Evolutionary conservation across 64 coral and sea anemone species (phyloP).

Genomic region (Pocillopora damicornis): DNA sequence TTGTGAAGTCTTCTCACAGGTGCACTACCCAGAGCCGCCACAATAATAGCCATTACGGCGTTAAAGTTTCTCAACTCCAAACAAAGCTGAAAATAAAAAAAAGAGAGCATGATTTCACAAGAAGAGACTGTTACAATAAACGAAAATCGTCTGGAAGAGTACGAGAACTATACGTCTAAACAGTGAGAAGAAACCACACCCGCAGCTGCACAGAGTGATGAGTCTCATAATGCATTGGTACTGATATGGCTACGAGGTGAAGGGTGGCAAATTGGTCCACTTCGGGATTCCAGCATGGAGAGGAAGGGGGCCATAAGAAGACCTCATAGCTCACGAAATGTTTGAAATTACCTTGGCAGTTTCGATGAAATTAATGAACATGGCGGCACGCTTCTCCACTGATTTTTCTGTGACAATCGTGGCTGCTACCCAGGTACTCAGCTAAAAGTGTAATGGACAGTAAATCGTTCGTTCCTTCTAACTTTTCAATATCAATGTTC

Average conservation of each 20-base stretch:
- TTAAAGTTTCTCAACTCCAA: constrained; percentile 95
- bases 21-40: constrained; percentile 81
- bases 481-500: not conserved
- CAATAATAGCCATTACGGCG: constrained; percentile 92
- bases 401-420: constrained; percentile 77
- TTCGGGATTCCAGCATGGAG: not conserved
- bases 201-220: too few species aligned
- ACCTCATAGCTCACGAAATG: too few species aligned
- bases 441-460: constrained; percentile 4
- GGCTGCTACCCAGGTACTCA: constrained; percentile 91
- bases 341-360: constrained; percentile 78
- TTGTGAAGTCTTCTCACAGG: constrained; percentile 75
- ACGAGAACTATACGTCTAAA: too few species aligned
- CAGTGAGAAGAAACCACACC: too few species aligned
- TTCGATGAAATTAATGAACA: constrained; percentile 90
- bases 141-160: too few species aligned
- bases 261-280: not conserved
- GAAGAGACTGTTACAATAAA: not conserved
- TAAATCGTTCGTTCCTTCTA: not conserved
- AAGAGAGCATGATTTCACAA: not conserved
- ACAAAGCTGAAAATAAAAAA: constrained; percentile 64
- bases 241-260: not conserved
- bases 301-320: too few species aligned
- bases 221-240: not conserved
- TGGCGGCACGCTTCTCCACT: constrained; percentile 64